Evolutionary conservation across 2,888 invertebrate species (phyloP), one percentile per base, ranked within the genome.

Genomic region (Tetragnatha montana): DNA sequence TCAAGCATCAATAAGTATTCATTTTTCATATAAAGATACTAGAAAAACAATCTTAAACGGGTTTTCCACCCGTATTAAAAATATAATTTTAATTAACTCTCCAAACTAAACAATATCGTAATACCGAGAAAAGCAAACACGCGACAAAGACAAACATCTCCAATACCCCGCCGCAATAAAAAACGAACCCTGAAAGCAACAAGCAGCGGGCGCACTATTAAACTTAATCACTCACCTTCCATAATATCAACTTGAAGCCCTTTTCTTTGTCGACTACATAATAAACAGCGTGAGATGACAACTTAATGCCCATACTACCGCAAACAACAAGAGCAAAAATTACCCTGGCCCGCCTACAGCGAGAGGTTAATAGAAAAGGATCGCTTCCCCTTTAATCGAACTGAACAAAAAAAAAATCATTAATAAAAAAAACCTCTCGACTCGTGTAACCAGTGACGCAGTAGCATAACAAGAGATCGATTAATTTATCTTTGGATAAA

Each of bases 241-340:
- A 89, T 35, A n/a, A n/a, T 81, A 89, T 71, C 75, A 89, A 51
- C 6, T 17, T 22, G 73, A 89, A 81, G 73, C 85, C 89, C 21
- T 51, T 70, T 81, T 89, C 76, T 71, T 89, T 85, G 74, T 85
- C 81, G 68, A 85, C 76, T 51, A 89, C 81, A 85, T 89, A 89
- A 89, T 89, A 89, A 74, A 89, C 85, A 12, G 74, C 89, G 50
- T 89, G 89, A 75, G 85, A 50, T 81, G 89, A 89, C 89, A 89
- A 81, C 69, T 89, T 89, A 81, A 89, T 89, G 60, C 89, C 89
- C 89, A 89, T 89, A 35, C 35, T 35, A 69, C 21, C 74, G 35
- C 22, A 35, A 87, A 71, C 21, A 80, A 60, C 19, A 73, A 86
- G n/a, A 73, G 50, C 81, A 76, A 21, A 76, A 79, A 51, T 51